Conservation (phyloP, 2,888 invertebrate genomes). For the Cenopis cana region DNA sequence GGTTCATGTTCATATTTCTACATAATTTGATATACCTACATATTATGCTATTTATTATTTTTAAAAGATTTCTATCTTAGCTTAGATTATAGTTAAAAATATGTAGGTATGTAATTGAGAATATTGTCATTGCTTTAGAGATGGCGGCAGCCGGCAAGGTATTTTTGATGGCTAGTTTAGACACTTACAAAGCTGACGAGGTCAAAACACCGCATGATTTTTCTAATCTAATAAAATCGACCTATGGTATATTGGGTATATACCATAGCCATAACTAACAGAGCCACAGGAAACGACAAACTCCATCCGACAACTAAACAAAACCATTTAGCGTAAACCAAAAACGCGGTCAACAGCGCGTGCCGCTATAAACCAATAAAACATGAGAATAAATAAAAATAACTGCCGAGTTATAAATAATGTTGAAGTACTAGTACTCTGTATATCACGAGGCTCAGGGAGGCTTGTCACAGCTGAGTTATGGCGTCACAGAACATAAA, state of each 20-base stretch:
- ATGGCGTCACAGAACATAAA: conserved; percentile 84
- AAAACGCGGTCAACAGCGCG: conserved; percentile 71
- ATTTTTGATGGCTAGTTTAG: background rate
- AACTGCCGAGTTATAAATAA: conserved; percentile 73
- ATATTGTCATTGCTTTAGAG: background rate
- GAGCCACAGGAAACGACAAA: background rate
- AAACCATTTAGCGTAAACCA: conserved; percentile 68
- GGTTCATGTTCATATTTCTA: no score
- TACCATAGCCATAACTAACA: conserved; percentile 1
- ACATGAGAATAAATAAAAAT: conserved; percentile 78
- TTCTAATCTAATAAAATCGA: no score
- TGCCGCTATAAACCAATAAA: conserved; percentile 80
- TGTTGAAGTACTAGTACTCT: conserved; percentile 64
- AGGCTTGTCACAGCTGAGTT: conserved; percentile 77
- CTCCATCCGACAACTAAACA: conserved; percentile 44
- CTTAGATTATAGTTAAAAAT: no score
- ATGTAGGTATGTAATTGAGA: no score
- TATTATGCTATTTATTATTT: no score
- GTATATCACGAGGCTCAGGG: conserved; percentile 78
- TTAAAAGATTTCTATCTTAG: no score
- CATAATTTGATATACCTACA: no score
- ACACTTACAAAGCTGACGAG: no score
- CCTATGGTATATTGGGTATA: no score
- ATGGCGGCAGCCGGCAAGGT: background rate
- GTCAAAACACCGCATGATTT: no score